Evolutionary conservation across 2,797 vertebrate species (phyloP), one percentile per base, ranked within the genome.

Genomic region (Thaleichthys pacificus): DNA sequence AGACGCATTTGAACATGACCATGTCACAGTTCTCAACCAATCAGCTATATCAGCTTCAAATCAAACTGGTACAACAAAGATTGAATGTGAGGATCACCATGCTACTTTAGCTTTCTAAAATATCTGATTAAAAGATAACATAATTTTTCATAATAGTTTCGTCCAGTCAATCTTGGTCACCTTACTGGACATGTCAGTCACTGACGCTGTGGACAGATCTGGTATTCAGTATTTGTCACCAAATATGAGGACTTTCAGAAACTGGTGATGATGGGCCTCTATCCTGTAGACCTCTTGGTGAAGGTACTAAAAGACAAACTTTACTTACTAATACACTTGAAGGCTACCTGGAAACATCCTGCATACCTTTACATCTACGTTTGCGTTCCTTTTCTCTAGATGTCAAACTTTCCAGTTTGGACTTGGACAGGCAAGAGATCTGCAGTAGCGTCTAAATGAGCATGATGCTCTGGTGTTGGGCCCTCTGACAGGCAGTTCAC

Each of bases 111-210:
- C 28, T 30, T 30, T 30, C 28, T 4, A 30, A 30, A 30, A 30
- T 30, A 30, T 30, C 28, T 30, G 4, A 30, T 4, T 30, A 4
- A 30, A 4, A 30, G 3, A 26, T 26, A 26, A 26, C 26, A 26
- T 26, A 26, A 26, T 30, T 0, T 4, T 30, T 30, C 28, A 30
- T 30, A 5, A 30, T 30, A 28, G 88, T 95, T 95, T 94, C 94
- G 86, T 80, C 80, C 80, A 76, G 93, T 95, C 89, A 95, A 95
- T 95, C 93, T 95, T 89, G 82, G 85, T 77, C 89, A 90, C 88
- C 83, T 89, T 89, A 93, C 81, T 90, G 79, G 87, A 93, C 93
- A 94, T 95, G 93, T 93, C 85, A 77, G 47, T 83, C 89, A 79
- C 83, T 80, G 78, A 87, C 84, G 80, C 73, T 78, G 81, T 84